These are phyloP conservation scores for Armadillidium nasatum DNA, from an alignment of 1,140 invertebrate genomes.

Conservation along the genomic window DNA sequence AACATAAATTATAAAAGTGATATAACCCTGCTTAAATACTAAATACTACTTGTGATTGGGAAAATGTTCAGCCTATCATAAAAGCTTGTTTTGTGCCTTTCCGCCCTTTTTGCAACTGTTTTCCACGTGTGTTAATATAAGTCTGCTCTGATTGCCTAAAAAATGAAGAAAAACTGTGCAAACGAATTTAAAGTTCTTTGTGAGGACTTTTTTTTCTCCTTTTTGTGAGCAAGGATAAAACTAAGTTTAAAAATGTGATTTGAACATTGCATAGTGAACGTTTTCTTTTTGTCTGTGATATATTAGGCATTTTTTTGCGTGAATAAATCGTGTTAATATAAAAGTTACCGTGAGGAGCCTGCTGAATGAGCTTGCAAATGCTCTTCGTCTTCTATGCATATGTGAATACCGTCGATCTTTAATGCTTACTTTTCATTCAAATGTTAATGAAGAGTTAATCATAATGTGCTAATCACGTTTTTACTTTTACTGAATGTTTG, in stretches of 20 bases:
- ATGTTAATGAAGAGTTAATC: no score
- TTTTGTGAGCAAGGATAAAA: neutral
- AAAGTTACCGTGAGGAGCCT: conserved; percentile 1
- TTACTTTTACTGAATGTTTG: neutral
- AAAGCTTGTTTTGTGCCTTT: neutral
- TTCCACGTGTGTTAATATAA: neutral
- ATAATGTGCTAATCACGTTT: neutral
- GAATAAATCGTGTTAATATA: neutral
- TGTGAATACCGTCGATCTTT: neutral
- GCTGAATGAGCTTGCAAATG: conserved; percentile 3
- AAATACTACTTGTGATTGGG: no score
- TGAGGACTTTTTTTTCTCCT: neutral
- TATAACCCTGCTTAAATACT: no score
- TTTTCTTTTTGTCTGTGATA: conserved; percentile 1
- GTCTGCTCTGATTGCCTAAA: conserved; percentile 2
- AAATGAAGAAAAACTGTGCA: neutral
- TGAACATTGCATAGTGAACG: neutral
- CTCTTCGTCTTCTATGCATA: conserved; percentile 4
- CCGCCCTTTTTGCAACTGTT: neutral
- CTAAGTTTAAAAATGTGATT: neutral
- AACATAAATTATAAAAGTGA: no score
- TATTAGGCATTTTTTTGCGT: conserved; percentile 9
- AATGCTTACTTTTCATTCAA: no score
- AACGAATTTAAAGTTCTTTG: neutral
- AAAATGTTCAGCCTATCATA: neutral